Evolutionary conservation across 2,797 vertebrate species (phyloP), one percentile per base, ranked within the genome.

Genomic region (Enteromius radiatus): DNA sequence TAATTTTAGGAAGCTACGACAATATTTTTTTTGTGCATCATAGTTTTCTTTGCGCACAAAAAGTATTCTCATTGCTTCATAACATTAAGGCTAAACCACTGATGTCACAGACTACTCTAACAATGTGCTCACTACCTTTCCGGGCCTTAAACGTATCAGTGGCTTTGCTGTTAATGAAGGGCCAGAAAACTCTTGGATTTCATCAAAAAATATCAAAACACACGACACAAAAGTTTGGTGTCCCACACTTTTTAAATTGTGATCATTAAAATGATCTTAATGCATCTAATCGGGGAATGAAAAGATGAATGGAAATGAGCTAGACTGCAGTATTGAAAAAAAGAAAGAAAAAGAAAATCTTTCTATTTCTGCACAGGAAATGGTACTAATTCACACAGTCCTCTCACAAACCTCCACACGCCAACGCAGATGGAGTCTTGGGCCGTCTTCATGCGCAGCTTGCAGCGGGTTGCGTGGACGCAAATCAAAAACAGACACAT

Each of bases 331-430:
- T 52, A 23, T 56, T 65, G 56, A 74, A 71, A 84, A 41, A 33
- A 61, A 69, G 4, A 36, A 36, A 3, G 14, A 45, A 45, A 45
- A 41, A 11, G 11, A 4, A 45, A 12, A 12, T 45, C 21, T 71
- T 77, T 85, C 85, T 74, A 85, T 85, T 78, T 82, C 49, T 56
- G 52, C 36, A 74, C 78, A 80, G 85, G 84, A 88, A 88, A 76
- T 21, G 56, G 33, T 68, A 38, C 71, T 82, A 65, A 81, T 83
- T 86, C 74, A 59, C 85, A 81, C 83, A 43, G 38, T 73, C 81
- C 64, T 41, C 80, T 76, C 45, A 70, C 52, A 75, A 64, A 36
- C 49, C 33, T 56, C 47, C 80, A 59, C 68, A 77, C 63, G 47
- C 85, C 83, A 78, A 84, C 63, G 31, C 83, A 78, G 79, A 82